Evolutionary conservation across 2,113 vertebrate genomes (phyloP).

Genomic region (Takifugu flavidus): DNA sequence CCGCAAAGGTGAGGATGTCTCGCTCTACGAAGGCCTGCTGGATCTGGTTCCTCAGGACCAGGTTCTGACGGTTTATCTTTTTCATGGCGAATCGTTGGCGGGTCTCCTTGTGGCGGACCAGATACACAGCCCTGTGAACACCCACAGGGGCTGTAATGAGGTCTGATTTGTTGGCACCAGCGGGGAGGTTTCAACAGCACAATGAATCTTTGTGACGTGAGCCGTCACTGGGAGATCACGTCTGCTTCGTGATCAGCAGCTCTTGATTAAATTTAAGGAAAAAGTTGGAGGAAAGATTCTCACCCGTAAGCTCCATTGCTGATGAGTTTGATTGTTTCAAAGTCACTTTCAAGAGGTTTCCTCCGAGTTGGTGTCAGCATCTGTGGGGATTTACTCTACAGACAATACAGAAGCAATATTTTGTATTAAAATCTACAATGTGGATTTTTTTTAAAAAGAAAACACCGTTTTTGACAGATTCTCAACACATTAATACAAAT

Average conservation of each 20-base stretch:
- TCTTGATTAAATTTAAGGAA: neutral
- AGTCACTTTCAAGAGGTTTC: constrained; percentile 91
- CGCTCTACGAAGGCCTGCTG: constrained; percentile 97
- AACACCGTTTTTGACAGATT: too few relatives aligned
- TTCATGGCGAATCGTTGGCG: constrained; percentile 97
- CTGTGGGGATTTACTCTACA: constrained; percentile 74
- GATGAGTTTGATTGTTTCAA: constrained; percentile 95
- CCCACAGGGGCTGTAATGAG: constrained; percentile 8
- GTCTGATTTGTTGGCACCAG: neutral
- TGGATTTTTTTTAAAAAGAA: too few relatives aligned
- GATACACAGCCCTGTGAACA: constrained; percentile 83
- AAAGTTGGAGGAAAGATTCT: constrained; percentile 38
- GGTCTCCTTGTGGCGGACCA: constrained; percentile 91
- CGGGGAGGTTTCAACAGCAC: neutral
- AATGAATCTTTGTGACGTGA: neutral
- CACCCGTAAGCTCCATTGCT: constrained; percentile 97
- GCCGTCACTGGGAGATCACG: neutral
- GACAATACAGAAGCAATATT: constrained; percentile 11
- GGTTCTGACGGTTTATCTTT: constrained; percentile 98
- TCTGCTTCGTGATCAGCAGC: too few relatives aligned
- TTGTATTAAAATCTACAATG: neutral
- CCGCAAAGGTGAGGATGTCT: constrained; percentile 95
- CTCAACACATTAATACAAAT: too few relatives aligned
- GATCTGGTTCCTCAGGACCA: constrained; percentile 96
- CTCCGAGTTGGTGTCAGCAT: constrained; percentile 74